Conservation (phyloP, 1,140 invertebrate species). For the Drosophila prosaltans region DNA sequence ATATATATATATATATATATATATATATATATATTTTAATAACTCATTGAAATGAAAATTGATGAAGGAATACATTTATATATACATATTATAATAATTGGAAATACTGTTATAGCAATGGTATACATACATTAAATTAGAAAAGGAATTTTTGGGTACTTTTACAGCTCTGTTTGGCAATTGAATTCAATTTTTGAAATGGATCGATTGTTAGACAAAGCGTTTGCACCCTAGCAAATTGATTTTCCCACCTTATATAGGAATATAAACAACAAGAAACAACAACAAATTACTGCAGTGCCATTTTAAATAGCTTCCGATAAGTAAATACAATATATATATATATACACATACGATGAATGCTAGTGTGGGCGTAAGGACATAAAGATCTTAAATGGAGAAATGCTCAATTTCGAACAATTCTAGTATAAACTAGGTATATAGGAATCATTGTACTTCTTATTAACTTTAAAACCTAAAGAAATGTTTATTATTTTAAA, state of each 20-base stretch:
- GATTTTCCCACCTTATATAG: slow-evolving; percentile 83
- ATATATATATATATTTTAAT: slow-evolving; percentile 70
- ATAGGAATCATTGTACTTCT: too few relatives aligned
- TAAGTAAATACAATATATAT: slow-evolving; percentile 65
- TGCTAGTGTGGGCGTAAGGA: neutral
- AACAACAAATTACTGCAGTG: slow-evolving; percentile 80
- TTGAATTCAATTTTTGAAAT: slow-evolving; percentile 8
- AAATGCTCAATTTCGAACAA: too few relatives aligned
- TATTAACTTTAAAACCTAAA: too few relatives aligned
- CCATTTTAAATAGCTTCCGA: slow-evolving; percentile 83
- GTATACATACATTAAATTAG: slow-evolving; percentile 1
- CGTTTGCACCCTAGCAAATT: slow-evolving; percentile 67
- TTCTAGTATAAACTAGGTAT: too few relatives aligned
- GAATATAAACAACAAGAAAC: slow-evolving; percentile 56
- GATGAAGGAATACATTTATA: slow-evolving; percentile 28
- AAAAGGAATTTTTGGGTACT: slow-evolving; percentile 34
- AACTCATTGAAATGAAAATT: slow-evolving; percentile 45
- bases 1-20: slow-evolving; percentile 33
- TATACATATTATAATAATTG: slow-evolving; percentile 26
- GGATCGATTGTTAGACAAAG: slow-evolving; percentile 28
- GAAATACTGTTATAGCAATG: slow-evolving; percentile 28
- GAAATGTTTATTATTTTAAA: too few relatives aligned
- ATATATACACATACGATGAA: slow-evolving; percentile 41
- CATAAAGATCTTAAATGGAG: neutral
- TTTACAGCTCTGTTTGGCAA: slow-evolving; percentile 33